These are phyloP conservation scores for Drosophila oshimai DNA, from an alignment of 1,140 invertebrate species.

Conservation along the genomic window DNA sequence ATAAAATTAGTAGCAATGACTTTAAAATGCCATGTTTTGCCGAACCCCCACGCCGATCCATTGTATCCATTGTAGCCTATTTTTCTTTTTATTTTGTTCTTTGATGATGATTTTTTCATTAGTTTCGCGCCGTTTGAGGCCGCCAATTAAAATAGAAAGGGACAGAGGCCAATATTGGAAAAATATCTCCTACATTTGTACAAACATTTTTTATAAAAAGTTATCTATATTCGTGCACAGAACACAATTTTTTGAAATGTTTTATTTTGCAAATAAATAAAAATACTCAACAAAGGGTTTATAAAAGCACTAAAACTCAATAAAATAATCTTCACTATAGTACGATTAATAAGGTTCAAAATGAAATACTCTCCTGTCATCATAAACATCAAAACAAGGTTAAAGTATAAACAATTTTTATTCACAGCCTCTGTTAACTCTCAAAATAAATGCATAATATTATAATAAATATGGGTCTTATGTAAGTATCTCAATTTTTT, in stretches of 20 bases:
- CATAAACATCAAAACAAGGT: too few relatives aligned
- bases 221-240: not conserved
- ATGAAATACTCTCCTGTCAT: too few relatives aligned
- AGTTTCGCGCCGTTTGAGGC: slow-evolving; percentile 67
- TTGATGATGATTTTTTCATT: slow-evolving; percentile 69
- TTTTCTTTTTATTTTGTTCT: slow-evolving; percentile 24
- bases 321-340: too few relatives aligned
- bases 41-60: not conserved
- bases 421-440: too few relatives aligned
- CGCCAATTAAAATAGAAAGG: slow-evolving; percentile 53
- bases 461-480: not conserved
- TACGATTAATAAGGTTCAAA: too few relatives aligned
- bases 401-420: too few relatives aligned
- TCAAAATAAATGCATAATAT: not conserved
- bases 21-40: slow-evolving; percentile 68
- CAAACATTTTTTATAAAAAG: slow-evolving; percentile 5
- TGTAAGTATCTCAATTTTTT: not conserved
- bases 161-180: slow-evolving; percentile 29
- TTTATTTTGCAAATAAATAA: not conserved
- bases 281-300: too few relatives aligned
- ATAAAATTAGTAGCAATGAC: slow-evolving; percentile 76
- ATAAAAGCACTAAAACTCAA: too few relatives aligned
- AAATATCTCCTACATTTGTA: slow-evolving; percentile 21
- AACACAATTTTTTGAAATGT: not conserved
- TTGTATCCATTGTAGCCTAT: slow-evolving; percentile 16